Conservation (phyloP, 2,888 invertebrate species). For the Hoplodrina ambigua region DNA sequence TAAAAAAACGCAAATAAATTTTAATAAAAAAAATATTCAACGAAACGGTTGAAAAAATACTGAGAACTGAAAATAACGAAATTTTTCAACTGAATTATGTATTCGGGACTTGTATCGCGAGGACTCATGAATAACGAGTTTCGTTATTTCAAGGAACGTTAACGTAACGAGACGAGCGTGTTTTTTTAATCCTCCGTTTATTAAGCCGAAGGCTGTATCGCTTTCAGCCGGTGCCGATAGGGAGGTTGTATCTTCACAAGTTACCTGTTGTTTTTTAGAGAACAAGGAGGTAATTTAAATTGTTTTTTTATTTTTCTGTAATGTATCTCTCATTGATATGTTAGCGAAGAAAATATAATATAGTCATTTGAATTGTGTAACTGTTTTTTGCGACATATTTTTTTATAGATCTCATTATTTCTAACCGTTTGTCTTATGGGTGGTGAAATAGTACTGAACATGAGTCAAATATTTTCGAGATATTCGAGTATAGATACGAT, state of each 20-base stretch:
- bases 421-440: no score
- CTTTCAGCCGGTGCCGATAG: constrained; percentile 35
- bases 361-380: neutral
- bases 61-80: constrained; percentile 31
- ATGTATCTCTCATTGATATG: neutral
- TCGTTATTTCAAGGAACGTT: constrained; percentile 66
- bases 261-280: constrained; percentile 34
- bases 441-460: no score
- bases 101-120: constrained; percentile 62
- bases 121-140: constrained; percentile 65
- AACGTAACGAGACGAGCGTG: constrained; percentile 58
- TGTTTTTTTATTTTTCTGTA: neutral
- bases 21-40: constrained; percentile 24
- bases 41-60: constrained; percentile 32
- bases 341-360: neutral
- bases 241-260: constrained; percentile 34
- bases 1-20: constrained; percentile 32
- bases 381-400: neutral
- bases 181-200: constrained; percentile 58
- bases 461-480: no score
- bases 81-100: constrained; percentile 60
- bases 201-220: constrained; percentile 50
- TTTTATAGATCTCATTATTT: no score
- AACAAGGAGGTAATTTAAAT: constrained; percentile 38
- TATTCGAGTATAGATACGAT: no score